phyloP scores from a whole-genome alignment of 2,888 invertebrate genomes.

The Scelioninae gen. 2 region DNA sequence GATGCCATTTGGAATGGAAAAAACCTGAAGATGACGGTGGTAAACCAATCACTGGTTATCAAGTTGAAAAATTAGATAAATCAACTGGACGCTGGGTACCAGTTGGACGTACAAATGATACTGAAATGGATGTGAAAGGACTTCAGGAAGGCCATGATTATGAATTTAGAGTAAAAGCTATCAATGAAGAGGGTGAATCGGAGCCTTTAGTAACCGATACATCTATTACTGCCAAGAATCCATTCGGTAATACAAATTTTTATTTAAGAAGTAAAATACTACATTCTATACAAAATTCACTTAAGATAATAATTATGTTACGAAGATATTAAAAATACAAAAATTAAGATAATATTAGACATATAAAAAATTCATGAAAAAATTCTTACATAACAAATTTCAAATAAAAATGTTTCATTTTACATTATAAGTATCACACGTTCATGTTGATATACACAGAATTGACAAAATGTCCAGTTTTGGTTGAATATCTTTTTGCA shows the following conservation, averaged over 20 bases:
- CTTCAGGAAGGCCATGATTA: conserved; percentile 95
- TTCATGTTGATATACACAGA: too few relatives aligned
- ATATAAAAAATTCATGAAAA: too few relatives aligned
- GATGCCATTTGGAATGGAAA: conserved; percentile 92
- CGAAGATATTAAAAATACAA: too few relatives aligned
- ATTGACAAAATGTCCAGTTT: too few relatives aligned
- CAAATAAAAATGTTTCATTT: too few relatives aligned
- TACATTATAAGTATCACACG: too few relatives aligned
- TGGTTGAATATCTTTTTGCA: too few relatives aligned
- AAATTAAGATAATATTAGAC: too few relatives aligned
- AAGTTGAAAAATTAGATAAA: conserved; percentile 93
- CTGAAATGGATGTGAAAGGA: conserved; percentile 91
- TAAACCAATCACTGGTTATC: conserved; percentile 93
- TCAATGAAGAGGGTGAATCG: conserved; percentile 96
- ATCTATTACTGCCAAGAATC: conserved; percentile 95
- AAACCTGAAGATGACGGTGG: conserved; percentile 97
- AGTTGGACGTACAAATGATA: conserved; percentile 90
- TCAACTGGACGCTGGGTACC: conserved; percentile 94
- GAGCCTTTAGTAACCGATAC: conserved; percentile 95
- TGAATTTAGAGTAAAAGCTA: conserved; percentile 94
- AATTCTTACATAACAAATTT: too few relatives aligned
- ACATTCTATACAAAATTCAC: too few relatives aligned
- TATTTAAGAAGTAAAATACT: neutral
- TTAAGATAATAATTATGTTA: too few relatives aligned
- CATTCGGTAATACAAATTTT: conserved; percentile 81